Percentiles rank a stretch among this genome's conserved stretches.
phyloP scores from a whole-genome alignment of 2,797 vertebrate genomes.

The Eospalax fontanierii region DNA sequence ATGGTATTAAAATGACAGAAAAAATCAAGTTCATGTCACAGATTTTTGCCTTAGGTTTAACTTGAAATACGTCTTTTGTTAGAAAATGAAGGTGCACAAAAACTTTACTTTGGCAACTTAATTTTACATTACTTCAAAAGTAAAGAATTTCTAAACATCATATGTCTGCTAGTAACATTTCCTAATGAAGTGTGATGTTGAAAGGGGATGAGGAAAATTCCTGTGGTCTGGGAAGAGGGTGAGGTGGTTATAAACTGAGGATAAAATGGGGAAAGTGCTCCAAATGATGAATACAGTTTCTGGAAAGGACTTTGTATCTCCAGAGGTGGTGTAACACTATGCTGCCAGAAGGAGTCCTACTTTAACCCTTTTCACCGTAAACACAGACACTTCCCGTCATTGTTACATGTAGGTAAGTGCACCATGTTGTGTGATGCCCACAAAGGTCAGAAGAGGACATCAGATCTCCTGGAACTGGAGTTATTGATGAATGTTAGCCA shows the following conservation, averaged over 20 bases:
- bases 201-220: constrained; percentile 73
- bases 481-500: no score
- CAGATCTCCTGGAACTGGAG: no score
- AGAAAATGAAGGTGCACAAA: constrained; percentile 64
- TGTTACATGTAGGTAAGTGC: no score
- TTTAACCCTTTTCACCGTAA: constrained; percentile 49
- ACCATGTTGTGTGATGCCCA: no score
- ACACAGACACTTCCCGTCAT: background rate
- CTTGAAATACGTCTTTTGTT: constrained; percentile 57
- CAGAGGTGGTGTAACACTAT: background rate
- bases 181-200: constrained; percentile 77
- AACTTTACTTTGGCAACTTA: constrained; percentile 59
- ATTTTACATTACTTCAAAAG: constrained; percentile 75
- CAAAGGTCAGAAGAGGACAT: no score
- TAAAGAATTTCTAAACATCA: constrained; percentile 77
- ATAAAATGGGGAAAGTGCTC: constrained; percentile 67
- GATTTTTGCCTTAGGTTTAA: constrained; percentile 66
- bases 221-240: constrained; percentile 66
- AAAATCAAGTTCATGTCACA: constrained; percentile 65
- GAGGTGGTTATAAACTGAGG: constrained; percentile 68
- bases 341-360: constrained; percentile 15
- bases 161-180: constrained; percentile 75
- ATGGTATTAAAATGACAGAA: constrained; percentile 69
- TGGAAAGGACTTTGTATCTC: constrained; percentile 49
- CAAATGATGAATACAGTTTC: constrained; percentile 55